phyloP scores from a whole-genome alignment of 1,140 invertebrate species.

The Hestina assimilis region DNA sequence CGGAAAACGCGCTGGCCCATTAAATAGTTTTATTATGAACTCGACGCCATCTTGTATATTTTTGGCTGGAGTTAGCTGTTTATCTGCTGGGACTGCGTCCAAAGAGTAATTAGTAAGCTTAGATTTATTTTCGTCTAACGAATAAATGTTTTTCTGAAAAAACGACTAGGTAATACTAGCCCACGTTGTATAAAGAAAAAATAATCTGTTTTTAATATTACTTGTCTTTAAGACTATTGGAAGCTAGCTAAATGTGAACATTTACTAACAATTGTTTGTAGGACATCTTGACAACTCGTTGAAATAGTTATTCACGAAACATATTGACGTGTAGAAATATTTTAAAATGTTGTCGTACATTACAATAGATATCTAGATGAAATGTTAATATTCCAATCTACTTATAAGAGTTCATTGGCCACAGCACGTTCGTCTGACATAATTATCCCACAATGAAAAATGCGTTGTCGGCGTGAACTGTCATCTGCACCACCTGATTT shows the following conservation, averaged over 20 bases:
- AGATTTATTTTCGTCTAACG: conserved; percentile 58
- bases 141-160: conserved; percentile 37
- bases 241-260: conserved; percentile 16
- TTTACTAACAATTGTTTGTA: conserved; percentile 9
- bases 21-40: conserved; percentile 79
- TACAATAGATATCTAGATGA: neutral
- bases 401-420: conserved; percentile 50
- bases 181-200: conserved; percentile 15
- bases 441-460: conserved; percentile 33
- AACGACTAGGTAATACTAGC: conserved; percentile 16
- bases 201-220: conserved; percentile 9
- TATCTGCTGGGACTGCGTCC: conserved; percentile 75
- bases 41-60: conserved; percentile 76
- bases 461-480: conserved; percentile 26
- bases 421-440: conserved; percentile 43
- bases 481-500: conserved; percentile 50
- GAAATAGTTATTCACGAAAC: conserved; percentile 18
- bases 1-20: conserved; percentile 77
- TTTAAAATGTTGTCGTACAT: neutral
- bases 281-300: conserved; percentile 22
- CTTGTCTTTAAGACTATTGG: conserved; percentile 22
- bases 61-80: conserved; percentile 75
- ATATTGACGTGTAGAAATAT: conserved; percentile 8
- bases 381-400: neutral
- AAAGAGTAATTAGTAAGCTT: conserved; percentile 72